phyloP scores from a whole-genome alignment of 2,113 vertebrate genomes.

The Oreocharis arfaki region DNA sequence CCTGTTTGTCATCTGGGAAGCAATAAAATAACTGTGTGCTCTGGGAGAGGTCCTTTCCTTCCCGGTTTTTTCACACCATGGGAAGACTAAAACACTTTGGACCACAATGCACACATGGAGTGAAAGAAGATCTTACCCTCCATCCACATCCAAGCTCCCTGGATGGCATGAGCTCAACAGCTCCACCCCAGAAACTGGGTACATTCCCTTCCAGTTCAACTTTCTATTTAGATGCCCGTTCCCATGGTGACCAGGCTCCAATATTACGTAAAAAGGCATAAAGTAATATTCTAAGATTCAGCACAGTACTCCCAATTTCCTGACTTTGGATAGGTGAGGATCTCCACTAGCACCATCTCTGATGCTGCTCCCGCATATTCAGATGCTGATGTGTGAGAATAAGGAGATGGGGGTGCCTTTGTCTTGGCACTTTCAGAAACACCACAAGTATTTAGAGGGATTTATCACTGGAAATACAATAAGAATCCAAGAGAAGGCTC shows the following conservation, averaged over 20 bases:
- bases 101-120: fast-evolving
- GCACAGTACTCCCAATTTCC: background rate
- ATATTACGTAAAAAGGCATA: background rate
- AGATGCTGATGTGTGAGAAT: background rate
- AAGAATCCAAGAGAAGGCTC: background rate
- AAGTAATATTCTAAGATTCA: background rate
- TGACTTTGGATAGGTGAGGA: background rate
- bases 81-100: background rate
- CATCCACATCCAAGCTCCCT: background rate
- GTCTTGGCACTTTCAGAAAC: background rate
- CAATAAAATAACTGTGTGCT: background rate
- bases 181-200: background rate
- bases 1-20: background rate
- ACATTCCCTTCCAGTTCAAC: background rate
- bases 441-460: background rate
- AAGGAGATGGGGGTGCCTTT: background rate
- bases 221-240: background rate
- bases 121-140: background rate
- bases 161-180: background rate
- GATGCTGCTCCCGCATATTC: background rate
- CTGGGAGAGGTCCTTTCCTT: background rate
- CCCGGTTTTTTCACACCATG: background rate
- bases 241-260: background rate
- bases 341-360: background rate
- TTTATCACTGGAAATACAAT: background rate